A percentile compares a stretch with the other conserved stretches of the same genome.
Conservation (phyloP, 2,888 invertebrate species). For the Deilephila porcellus region DNA sequence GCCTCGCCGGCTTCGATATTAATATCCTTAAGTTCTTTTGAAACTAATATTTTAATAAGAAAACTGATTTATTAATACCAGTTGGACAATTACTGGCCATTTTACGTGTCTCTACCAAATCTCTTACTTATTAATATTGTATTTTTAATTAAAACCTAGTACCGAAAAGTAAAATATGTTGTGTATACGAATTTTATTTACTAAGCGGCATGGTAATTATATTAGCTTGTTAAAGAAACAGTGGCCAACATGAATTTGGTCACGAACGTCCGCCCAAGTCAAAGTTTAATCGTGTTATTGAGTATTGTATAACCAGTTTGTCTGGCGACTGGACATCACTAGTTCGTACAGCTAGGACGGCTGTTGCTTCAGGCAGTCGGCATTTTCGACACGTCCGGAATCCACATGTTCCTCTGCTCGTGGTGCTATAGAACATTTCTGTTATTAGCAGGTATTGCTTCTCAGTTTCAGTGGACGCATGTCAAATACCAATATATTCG, state of each 20-base stretch:
- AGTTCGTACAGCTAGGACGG: slow-evolving; percentile 30
- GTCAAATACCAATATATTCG: background rate
- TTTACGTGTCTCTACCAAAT: no score
- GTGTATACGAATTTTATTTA: background rate
- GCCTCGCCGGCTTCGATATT: background rate
- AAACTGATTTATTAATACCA: no score
- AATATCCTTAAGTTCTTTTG: background rate
- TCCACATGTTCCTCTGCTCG: slow-evolving; percentile 56
- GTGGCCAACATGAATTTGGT: background rate
- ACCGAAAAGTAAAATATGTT: background rate
- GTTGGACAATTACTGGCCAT: no score
- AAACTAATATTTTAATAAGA: background rate
- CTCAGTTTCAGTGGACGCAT: background rate
- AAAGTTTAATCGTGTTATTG: background rate
- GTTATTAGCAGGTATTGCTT: slow-evolving; percentile 49
- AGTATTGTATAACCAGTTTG: background rate
- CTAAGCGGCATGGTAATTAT: background rate
- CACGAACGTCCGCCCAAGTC: background rate
- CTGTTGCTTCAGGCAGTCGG: slow-evolving; percentile 35
- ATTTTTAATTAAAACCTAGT: no score
- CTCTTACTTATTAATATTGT: no score
- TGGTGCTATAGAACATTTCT: slow-evolving; percentile 53
- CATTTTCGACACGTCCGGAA: slow-evolving; percentile 34
- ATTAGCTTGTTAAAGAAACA: background rate
- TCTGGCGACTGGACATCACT: slow-evolving; percentile 37